Evolutionary conservation across 2,888 invertebrate species (phyloP).

Genomic region (Polymixis lichenea): DNA sequence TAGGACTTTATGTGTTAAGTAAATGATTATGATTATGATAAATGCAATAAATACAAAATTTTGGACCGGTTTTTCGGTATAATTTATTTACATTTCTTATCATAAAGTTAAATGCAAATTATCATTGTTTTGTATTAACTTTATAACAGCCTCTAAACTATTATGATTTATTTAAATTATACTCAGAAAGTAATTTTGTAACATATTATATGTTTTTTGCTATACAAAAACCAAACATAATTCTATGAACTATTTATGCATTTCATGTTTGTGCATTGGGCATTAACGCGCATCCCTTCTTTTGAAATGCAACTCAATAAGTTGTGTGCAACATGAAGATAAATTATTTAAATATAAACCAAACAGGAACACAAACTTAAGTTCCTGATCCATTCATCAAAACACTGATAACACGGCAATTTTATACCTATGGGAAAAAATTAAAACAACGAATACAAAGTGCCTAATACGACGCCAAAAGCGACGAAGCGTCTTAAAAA

Average conservation of each 20-base stretch:
- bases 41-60: no score
- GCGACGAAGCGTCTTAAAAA: neutral
- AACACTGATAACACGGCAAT: neutral
- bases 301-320: neutral
- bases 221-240: neutral
- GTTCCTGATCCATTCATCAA: constrained; percentile 14
- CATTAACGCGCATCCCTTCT: neutral
- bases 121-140: no score
- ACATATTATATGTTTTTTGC: no score
- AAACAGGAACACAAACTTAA: neutral
- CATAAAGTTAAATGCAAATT: no score
- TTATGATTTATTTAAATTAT: no score
- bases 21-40: no score
- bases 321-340: neutral
- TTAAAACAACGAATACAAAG: neutral
- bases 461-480: neutral
- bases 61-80: no score
- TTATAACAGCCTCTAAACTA: no score
- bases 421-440: neutral
- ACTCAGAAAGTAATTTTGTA: no score
- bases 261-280: no score
- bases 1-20: no score
- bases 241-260: neutral
- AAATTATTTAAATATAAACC: neutral
- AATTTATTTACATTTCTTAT: no score